These are phyloP conservation scores for Parapristionchus giblindavisi DNA, from an alignment of 2,888 invertebrate species.

Conservation along the genomic window DNA sequence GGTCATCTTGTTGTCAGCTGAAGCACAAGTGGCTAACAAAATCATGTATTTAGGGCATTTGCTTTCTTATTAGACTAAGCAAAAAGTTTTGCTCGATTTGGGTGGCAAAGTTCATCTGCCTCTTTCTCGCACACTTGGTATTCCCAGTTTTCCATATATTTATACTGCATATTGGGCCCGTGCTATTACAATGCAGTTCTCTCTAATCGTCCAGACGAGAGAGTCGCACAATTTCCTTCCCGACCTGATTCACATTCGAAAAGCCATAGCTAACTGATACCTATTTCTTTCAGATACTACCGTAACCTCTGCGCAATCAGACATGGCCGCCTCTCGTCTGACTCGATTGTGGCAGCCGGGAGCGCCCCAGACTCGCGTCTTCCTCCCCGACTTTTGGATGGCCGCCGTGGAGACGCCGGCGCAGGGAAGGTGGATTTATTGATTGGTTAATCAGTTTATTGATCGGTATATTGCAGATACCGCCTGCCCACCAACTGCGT, in stretches of 20 bases:
- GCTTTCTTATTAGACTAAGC: too few species aligned
- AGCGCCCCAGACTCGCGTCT: constrained; percentile 73
- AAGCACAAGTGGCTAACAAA: too few species aligned
- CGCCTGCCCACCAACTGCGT: constrained; percentile 81
- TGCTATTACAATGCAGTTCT: too few species aligned
- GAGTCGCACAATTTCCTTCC: neutral
- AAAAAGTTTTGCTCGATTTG: too few species aligned
- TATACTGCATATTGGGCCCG: too few species aligned
- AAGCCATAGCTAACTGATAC: neutral
- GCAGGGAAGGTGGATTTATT: constrained; percentile 48
- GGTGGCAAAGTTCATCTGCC: too few species aligned
- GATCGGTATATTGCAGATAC: constrained; percentile 15
- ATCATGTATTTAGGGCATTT: too few species aligned
- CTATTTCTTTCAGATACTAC: neutral
- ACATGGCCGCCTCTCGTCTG: constrained; percentile 12
- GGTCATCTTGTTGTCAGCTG: too few species aligned
- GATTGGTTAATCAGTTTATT: neutral
- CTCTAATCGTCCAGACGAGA: too few species aligned
- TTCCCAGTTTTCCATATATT: too few species aligned
- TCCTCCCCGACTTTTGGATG: constrained; percentile 96
- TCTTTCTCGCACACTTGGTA: too few species aligned
- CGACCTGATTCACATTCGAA: neutral
- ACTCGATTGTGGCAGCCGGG: constrained; percentile 33
- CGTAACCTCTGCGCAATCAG: too few species aligned
- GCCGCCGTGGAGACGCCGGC: constrained; percentile 81